Base-by-base conservation (phyloP, 2,888 invertebrate species). In the Rotaria sp. region DNA sequence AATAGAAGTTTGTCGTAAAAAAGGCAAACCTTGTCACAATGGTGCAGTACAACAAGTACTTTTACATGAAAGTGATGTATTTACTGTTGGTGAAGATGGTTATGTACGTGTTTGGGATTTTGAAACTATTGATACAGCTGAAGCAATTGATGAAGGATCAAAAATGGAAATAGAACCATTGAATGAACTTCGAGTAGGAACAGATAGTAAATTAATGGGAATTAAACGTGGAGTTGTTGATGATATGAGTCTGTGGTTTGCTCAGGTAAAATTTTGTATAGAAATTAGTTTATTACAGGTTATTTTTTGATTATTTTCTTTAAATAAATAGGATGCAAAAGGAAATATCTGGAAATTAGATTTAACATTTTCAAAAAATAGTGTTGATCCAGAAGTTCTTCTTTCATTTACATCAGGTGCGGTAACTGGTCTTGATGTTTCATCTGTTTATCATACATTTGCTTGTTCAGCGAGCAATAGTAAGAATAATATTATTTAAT, bases 71-170 rank as follows among this genome's bases (percentile, higher is more conserved):
- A 92, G 92, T 15, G 93, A 93, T 88, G 90, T 93, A 26, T 91
- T 93, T 88, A 93, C 93, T 15, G 89, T 93, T 21, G 93, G 93
- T 89, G 90, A 89, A 86, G 91, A 91, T 88, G 91, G 91, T 15
- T 91, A 88, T 85, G 90, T 92, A 74, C 88, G 90, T 88, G 91
- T 95, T 21, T 96, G 96, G 96, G 95, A 94, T 91, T 96, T 96
- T 93, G 95, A 95, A 88, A 94, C 94, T 0, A 95, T 96, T n/a
- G 95, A 96, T 88, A 93, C 94, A 87, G 95, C 96, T 0, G 95
- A 96, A 91, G 94, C 94, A 0, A 93, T 94, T 0, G 95, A 95
- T 88, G 94, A 95, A 13, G 94, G 95, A 88, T 93, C 94, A 13
- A 94, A 93, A 87, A 93, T 96, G 45, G 94, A 95, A 91, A 93